Evolutionary conservation across 1,140 invertebrate species (phyloP).

Genomic region (Penaeus vannamei): DNA sequence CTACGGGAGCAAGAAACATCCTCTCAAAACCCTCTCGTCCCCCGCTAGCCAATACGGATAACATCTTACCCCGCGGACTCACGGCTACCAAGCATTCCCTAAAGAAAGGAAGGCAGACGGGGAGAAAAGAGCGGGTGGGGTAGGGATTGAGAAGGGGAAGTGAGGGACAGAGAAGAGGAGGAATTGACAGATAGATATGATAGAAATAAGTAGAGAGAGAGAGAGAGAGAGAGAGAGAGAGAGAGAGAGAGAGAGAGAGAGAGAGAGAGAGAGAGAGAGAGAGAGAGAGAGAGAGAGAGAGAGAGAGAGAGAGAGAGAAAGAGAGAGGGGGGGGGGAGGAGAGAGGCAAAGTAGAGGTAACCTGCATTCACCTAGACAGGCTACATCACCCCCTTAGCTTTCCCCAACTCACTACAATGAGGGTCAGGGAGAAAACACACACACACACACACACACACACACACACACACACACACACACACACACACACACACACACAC

Average conservation of each 20-base stretch:
- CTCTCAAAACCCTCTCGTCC: no score
- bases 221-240: not conserved
- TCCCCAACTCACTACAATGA: no score
- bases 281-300: conserved; percentile 20
- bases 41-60: no score
- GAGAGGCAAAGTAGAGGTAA: not conserved
- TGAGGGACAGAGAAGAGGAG: not conserved
- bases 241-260: not conserved
- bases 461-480: no score
- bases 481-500: no score
- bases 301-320: conserved; percentile 20
- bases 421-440: no score
- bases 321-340: not conserved
- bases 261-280: conserved; percentile 1
- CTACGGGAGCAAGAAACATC: no score
- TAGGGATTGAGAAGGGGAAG: not conserved
- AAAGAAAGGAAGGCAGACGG: not conserved
- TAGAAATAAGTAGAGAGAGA: not conserved
- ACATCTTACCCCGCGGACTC: not conserved
- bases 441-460: no score
- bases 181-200: not conserved
- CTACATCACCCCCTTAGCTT: no score
- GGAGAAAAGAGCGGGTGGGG: not conserved
- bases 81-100: not conserved
- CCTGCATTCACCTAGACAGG: no score